These are phyloP conservation scores for Lochmaea crataegi DNA, from an alignment of 2,888 invertebrate species.

Conservation along the genomic window DNA sequence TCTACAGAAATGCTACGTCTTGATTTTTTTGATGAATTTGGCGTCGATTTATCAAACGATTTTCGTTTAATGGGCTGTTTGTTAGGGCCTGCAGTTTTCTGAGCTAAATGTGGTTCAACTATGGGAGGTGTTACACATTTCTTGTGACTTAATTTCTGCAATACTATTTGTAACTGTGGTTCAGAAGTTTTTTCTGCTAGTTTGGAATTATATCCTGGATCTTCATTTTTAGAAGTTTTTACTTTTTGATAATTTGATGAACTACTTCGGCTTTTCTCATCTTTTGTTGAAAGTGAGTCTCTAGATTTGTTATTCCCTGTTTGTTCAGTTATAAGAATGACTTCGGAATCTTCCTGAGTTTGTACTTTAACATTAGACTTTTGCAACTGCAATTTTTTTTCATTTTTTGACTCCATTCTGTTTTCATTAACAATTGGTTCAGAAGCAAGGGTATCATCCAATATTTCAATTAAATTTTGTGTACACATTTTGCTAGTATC, in stretches of 20 bases:
- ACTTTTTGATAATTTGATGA: conserved; percentile 3
- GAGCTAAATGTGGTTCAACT: conserved; percentile 50
- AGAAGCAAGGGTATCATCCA: not conserved
- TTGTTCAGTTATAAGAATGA: not conserved
- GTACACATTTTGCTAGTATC: not conserved
- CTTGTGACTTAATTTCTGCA: not conserved
- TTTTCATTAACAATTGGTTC: not conserved
- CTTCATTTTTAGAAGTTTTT: conserved; percentile 9
- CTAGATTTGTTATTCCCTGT: not conserved
- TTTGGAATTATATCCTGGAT: conserved; percentile 5
- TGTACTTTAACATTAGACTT: not conserved
- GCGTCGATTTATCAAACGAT: conserved; percentile 9
- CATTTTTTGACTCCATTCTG: not conserved
- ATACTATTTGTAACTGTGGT: not conserved
- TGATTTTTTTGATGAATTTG: conserved; percentile 15
- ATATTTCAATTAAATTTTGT: not conserved
- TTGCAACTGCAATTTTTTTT: not conserved
- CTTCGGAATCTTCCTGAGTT: not conserved
- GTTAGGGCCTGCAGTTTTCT: not conserved
- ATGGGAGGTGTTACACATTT: conserved; percentile 49
- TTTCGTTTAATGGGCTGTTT: conserved; percentile 16
- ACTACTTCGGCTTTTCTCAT: not conserved
- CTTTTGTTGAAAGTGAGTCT: not conserved
- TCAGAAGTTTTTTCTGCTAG: not conserved
- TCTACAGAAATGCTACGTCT: not conserved